Base-by-base conservation (phyloP, 2,888 invertebrate species). In the Leucania comma region DNA sequence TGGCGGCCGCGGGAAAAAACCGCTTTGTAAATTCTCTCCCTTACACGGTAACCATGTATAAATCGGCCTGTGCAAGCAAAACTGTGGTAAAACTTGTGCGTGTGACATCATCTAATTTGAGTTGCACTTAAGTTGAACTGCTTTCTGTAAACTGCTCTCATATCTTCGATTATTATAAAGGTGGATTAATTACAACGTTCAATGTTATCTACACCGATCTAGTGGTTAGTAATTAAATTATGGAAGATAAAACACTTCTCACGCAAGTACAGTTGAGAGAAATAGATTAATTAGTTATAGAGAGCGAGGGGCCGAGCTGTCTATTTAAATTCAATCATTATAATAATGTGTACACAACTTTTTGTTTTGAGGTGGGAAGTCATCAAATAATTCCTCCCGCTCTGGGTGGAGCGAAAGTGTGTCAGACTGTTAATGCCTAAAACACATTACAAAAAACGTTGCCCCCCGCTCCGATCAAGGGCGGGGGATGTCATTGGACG, bases 141-240 rank as follows among this genome's bases (percentile, higher is more conserved):
- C 48, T 62, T 54, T 72, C 3, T 48, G 38, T 32, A 8, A 59
- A 29, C 2, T 10, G 9, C 38, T 8, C 8, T 14, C 20, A 9
- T n/a, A 35, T 48, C 4, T 38, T 1, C 6, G 17, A 50, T 50
- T 0, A 50, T 56, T 50, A 64, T 26, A 1, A 35, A 58, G 14
- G 2, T 17, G 20, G 6, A 10, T n/a, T 48, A 58, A 65, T 46
- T 22, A 29, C 12, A 42, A 58, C 2, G 4, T 24, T 29, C 35
- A 65, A 65, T 57, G 17, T 0, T 58, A 74, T 75, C 66, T 46
- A 74, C 66, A 72, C n/a, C 12, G 24, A 66, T 75, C 29, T 66
- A 35, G n/a, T 66, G 46, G 29, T 66, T 58, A 53, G 1, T 75
- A 29, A 65, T 58, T 53, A 35, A 51, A 69, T 59, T 17, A 50